These are phyloP conservation scores for Tigriopus japonicus DNA, from an alignment of 1,140 invertebrate genomes.

Conservation along the genomic window DNA sequence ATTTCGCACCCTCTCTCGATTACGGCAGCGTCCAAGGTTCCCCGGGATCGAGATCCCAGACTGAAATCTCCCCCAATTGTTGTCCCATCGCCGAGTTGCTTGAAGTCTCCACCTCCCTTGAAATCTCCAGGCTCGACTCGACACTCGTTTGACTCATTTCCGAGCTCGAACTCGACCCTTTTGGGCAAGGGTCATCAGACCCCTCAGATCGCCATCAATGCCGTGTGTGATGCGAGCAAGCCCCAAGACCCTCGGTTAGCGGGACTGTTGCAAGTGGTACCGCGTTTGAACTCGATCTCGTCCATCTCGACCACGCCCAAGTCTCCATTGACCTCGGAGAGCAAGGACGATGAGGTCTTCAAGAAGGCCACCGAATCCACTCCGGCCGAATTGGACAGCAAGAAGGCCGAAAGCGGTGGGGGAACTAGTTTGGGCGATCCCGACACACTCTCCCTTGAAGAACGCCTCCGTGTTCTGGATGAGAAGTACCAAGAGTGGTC, in stretches of 20 bases:
- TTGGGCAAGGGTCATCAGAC: background rate
- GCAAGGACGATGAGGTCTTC: background rate
- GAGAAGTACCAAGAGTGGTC: slow-evolving; percentile 83
- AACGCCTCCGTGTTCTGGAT: slow-evolving; percentile 66
- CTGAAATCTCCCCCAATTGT: slow-evolving; percentile 4
- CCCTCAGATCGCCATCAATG: no score
- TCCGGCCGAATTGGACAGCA: background rate
- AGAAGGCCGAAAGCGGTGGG: no score
- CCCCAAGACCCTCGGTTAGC: background rate
- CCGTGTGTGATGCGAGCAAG: background rate
- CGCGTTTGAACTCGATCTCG: background rate
- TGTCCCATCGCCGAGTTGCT: background rate
- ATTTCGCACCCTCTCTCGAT: background rate
- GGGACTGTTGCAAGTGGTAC: background rate
- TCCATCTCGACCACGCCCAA: background rate
- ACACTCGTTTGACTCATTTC: background rate
- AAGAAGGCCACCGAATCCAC: background rate
- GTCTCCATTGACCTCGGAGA: background rate
- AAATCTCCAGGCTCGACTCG: slow-evolving; percentile 1
- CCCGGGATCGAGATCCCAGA: background rate
- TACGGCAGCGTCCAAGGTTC: background rate
- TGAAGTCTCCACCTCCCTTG: slow-evolving; percentile 1
- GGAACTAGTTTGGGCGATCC: background rate
- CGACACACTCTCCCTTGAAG: slow-evolving; percentile 40
- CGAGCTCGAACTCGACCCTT: background rate